Evolutionary conservation across 2,888 invertebrate genomes (phyloP).

Genomic region (Copidosoma aretas): DNA sequence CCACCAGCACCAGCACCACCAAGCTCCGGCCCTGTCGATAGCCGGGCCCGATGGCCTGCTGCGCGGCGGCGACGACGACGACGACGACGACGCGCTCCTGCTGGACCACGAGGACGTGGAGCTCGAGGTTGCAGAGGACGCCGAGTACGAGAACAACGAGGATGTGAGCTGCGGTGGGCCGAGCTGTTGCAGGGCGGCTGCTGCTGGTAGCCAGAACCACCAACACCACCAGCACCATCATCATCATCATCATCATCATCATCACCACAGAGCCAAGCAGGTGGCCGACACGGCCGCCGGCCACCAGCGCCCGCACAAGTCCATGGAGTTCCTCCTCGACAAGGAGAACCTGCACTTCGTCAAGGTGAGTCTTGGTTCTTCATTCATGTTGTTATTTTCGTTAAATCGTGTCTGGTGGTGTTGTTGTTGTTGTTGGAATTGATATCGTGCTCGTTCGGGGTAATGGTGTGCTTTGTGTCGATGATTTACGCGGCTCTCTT

Average conservation of each 20-base stretch:
- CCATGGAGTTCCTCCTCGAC: conserved; percentile 94
- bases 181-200: background rate
- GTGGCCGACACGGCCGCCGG: background rate
- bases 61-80: conserved; percentile 16
- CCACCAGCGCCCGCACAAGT: conserved; percentile 75
- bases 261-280: background rate
- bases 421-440: no score
- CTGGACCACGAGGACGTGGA: no score
- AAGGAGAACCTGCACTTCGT: conserved; percentile 88
- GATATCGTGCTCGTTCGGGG: no score
- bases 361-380: conserved; percentile 71
- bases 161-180: conserved; percentile 47
- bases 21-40: conserved; percentile 44
- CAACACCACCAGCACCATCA: background rate
- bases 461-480: no score
- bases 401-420: no score
- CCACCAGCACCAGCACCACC: conserved; percentile 59
- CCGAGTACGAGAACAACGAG: conserved; percentile 9
- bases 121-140: no score
- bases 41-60: conserved; percentile 4
- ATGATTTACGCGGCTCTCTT: no score
- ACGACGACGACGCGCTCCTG: conserved; percentile 51
- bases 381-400: no score
- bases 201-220: no score
- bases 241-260: background rate